phyloP scores from a whole-genome alignment of 1,140 invertebrate genomes.

The Carcinoscorpius rotundicauda region DNA sequence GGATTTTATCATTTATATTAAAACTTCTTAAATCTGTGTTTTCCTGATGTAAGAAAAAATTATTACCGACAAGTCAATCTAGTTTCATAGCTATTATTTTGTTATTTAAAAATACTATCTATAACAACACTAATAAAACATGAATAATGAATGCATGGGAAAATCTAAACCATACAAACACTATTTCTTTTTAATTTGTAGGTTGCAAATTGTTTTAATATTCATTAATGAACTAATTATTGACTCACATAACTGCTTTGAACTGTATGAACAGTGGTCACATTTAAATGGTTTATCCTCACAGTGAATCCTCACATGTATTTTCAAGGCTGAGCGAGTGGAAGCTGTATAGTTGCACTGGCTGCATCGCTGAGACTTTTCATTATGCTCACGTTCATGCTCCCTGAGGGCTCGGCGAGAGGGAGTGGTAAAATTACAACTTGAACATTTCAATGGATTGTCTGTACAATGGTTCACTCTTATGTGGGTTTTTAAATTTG shows the following conservation, averaged over 20 bases:
- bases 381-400: slow-evolving; percentile 1
- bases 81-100: too few species aligned
- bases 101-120: too few species aligned
- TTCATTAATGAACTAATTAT: too few species aligned
- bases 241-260: not conserved
- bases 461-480: not conserved
- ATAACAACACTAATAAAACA: too few species aligned
- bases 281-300: slow-evolving; percentile 1
- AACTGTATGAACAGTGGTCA: not conserved
- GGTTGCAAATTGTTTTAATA: too few species aligned
- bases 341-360: slow-evolving; percentile 1
- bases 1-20: too few species aligned
- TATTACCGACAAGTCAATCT: too few species aligned
- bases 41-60: too few species aligned
- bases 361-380: not conserved
- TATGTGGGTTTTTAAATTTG: not conserved
- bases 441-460: not conserved
- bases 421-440: not conserved
- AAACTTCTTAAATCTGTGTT: too few species aligned
- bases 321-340: slow-evolving; percentile 1
- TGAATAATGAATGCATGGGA: too few species aligned
- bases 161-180: too few species aligned
- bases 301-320: not conserved
- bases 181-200: too few species aligned
- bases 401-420: not conserved